Conservation (phyloP, 2,888 invertebrate species). For the Drosophila picticornis region DNA sequence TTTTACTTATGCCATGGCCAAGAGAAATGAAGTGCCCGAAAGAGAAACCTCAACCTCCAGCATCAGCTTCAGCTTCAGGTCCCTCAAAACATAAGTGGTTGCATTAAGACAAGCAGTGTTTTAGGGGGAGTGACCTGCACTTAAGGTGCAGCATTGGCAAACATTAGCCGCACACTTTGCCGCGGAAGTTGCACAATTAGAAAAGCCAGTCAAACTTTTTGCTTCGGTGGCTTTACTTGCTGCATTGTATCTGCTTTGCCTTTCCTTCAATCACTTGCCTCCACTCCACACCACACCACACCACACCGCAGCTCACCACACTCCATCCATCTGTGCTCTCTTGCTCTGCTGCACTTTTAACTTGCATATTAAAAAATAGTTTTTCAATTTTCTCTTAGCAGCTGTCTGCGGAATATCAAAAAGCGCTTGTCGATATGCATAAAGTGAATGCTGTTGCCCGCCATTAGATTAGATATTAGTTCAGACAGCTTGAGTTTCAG, state of each 20-base stretch:
- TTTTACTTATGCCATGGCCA: conserved; percentile 73
- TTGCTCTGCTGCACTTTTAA: conserved; percentile 16
- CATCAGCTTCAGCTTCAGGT: neutral
- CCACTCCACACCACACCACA: neutral
- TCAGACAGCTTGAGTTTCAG: conserved; percentile 55
- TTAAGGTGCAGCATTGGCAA: conserved; percentile 73
- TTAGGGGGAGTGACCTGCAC: conserved; percentile 55
- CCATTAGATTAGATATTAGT: conserved; percentile 74
- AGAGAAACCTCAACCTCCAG: conserved; percentile 20
- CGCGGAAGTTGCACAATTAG: conserved; percentile 80
- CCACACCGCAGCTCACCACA: neutral
- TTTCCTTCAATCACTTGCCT: neutral
- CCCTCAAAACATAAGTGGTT: conserved; percentile 37
- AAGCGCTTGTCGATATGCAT: conserved; percentile 73
- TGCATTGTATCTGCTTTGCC: conserved; percentile 12
- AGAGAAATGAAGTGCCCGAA: conserved; percentile 73
- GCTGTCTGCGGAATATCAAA: conserved; percentile 74
- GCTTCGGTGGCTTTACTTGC: conserved; percentile 34
- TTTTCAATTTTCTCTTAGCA: conserved; percentile 53
- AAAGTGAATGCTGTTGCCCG: conserved; percentile 70
- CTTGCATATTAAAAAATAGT: conserved; percentile 76
- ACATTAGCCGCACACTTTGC: conserved; percentile 77
- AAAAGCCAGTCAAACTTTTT: conserved; percentile 75
- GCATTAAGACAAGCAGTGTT: conserved; percentile 75
- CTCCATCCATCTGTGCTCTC: conserved; percentile 1